Evolutionary conservation across 2,113 vertebrate species (phyloP), one percentile per base, ranked within the genome.

Genomic region (Callipepla squamata): DNA sequence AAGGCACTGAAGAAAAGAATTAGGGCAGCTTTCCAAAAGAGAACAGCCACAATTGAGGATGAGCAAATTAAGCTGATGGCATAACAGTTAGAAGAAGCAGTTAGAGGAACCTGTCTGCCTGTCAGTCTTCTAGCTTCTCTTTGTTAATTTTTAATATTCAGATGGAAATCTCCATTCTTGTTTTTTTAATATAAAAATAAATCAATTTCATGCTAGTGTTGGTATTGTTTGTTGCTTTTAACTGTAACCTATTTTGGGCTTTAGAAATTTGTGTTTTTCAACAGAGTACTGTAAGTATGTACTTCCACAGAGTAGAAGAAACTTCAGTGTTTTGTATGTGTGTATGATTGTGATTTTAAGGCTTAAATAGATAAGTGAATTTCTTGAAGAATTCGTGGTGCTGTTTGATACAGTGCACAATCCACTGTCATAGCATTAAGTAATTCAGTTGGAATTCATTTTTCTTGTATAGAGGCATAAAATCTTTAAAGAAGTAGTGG

Each of bases 1-100:
- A 89, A 91, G 90, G 63, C 85, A 68, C 74, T 55, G 59, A 91
- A 95, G 87, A 63, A 57, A 97, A 97, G 97, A 98, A 98, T 94
- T 95, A 96, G 95, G 96, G 96, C 97, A 97, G 74, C 65, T 74
- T 95, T 95, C 94, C 91, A 96, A 40, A 44, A 11, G 80, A 78
- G 90, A 57, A 76, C 90, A 84, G 89, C 94, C 12, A 19, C 53
- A 16, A 83, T 82, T 93, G 84, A 70, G 92, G 92, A 95, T 90
- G 90, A 94, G 82, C 89, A 92, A 96, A 95, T 84, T 67, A 94
- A 89, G 77, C 5, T 57, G 28, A 90, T 87, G 87, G 92, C 44
- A 2, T 14, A 68, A 55, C 78, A 36, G 80, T 87, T 89, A 44
- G 38, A 55, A 59, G 44, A 93, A 68, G 51, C 78, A 40, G 80